Base-by-base conservation (phyloP, 2,888 invertebrate genomes). In the Drosophila trichaetosa region DNA sequence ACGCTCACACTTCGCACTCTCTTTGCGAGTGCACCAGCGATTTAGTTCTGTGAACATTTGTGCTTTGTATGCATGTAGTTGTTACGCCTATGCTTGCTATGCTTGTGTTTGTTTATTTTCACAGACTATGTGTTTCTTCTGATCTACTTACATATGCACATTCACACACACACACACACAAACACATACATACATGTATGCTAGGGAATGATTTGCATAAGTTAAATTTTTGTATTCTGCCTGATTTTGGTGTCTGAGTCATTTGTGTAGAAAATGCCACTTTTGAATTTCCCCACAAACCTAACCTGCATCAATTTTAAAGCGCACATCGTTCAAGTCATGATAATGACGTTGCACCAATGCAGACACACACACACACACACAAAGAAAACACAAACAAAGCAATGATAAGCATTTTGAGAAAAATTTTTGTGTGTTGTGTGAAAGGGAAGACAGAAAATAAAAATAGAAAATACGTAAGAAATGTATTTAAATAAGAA, bases 301-400 rank as follows among this genome's bases (percentile, higher is more conserved):
- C 78, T 85, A 87, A 87, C 87, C 87, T 87, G 90, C 87, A 90
- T 72, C 87, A 87, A 87, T 82, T 72, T 75, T 31, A 67, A 61
- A 54, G 62, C 57, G 34, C 18, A 57, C 38, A 64, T 51, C 51
- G 16, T 29, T 51, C 52, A 60, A 42, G 62, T 40, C 40, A 38
- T 24, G 70, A 75, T 69, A 71, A 76, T 76, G 64, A 75, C 59
- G 69, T 60, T 76, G 71, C 79, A 69, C 31, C 38, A 48, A 69
- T 51, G 58, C 60, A 64, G n/a, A 33, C 61, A 42, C 59, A 69
- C 54, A 64, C 51, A 27, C 27, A 67, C 42, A 62, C 33, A 64
- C 10, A 46, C 24, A 36, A 18, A 8, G 24, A 36, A 27, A 54
- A 54, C 7, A 27, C 36, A 27, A 54, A 63, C 40, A 72, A 56